These are phyloP conservation scores for Luperina testacea DNA, from an alignment of 2,888 invertebrate species.

Conservation along the genomic window DNA sequence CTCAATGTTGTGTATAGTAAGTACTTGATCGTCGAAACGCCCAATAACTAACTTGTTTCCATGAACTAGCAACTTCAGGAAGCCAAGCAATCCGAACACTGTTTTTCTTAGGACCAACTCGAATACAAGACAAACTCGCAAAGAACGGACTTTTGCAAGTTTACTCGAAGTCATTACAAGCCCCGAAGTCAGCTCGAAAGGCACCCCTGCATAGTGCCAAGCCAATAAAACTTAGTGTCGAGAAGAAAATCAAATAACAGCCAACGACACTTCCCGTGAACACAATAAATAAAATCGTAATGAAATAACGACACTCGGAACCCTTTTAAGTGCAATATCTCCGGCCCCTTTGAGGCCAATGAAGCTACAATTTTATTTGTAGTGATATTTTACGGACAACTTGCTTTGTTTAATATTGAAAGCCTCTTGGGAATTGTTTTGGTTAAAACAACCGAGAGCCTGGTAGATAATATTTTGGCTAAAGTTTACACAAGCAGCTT, in stretches of 20 bases:
- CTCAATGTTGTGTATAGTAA: background rate
- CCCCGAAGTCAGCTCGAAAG: conserved; percentile 31
- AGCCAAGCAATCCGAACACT: conserved; percentile 32
- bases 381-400: conserved; percentile 41
- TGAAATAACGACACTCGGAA: conserved; percentile 57
- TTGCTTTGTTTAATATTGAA: conserved; percentile 25
- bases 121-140: conserved; percentile 30
- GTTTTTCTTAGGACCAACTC: conserved; percentile 28
- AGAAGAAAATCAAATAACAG: conserved; percentile 59
- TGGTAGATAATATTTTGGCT: background rate
- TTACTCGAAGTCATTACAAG: conserved; percentile 44
- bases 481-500: conserved; percentile 6
- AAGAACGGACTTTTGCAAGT: conserved; percentile 35
- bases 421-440: conserved; percentile 15
- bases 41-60: background rate
- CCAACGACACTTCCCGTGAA: conserved; percentile 45
- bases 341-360: conserved; percentile 42
- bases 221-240: conserved; percentile 61
- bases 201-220: conserved; percentile 40
- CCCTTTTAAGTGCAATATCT: conserved; percentile 56
- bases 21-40: conserved; percentile 2
- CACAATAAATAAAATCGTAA: conserved; percentile 65
- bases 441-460: conserved; percentile 6
- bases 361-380: conserved; percentile 53
- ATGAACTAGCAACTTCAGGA: background rate